Percentiles rank a stretch among this genome's conserved stretches.
phyloP scores from a whole-genome alignment of 2,113 vertebrate genomes.

The Gobio gobio region DNA sequence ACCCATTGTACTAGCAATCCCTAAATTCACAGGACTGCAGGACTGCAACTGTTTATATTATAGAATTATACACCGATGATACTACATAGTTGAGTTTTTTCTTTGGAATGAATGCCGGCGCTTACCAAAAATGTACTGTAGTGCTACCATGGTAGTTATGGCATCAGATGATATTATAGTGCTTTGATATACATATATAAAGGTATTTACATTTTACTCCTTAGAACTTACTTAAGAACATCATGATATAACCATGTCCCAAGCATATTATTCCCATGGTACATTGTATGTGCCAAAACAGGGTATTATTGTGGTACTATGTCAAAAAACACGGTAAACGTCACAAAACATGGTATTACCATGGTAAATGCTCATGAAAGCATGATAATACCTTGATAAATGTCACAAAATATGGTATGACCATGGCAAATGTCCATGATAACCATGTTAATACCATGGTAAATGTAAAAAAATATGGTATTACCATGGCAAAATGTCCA shows the following conservation, averaged over 20 bases:
- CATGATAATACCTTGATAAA: neutral
- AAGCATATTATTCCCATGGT: neutral
- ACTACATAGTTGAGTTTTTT: neutral
- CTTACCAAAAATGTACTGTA: neutral
- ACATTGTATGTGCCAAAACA: neutral
- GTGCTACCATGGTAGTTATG: neutral
- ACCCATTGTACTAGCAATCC: slow-evolving; percentile 1
- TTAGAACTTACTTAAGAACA: too few relatives aligned
- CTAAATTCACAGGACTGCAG: neutral
- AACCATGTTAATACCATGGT: neutral
- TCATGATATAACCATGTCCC: neutral
- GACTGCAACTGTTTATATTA: neutral
- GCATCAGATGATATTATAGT: neutral
- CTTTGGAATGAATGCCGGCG: neutral
- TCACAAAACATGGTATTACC: too few relatives aligned
- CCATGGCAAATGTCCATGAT: neutral
- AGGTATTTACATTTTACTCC: neutral
- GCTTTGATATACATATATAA: neutral
- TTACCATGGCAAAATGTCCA: too few relatives aligned
- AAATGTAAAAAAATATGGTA: neutral
- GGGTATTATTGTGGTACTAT: too few relatives aligned
- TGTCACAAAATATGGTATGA: neutral
- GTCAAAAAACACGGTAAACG: too few relatives aligned
- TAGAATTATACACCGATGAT: neutral
- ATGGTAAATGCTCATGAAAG: neutral